These are phyloP conservation scores for Progne subis DNA, from an alignment of 2,113 vertebrate genomes.

Conservation along the genomic window DNA sequence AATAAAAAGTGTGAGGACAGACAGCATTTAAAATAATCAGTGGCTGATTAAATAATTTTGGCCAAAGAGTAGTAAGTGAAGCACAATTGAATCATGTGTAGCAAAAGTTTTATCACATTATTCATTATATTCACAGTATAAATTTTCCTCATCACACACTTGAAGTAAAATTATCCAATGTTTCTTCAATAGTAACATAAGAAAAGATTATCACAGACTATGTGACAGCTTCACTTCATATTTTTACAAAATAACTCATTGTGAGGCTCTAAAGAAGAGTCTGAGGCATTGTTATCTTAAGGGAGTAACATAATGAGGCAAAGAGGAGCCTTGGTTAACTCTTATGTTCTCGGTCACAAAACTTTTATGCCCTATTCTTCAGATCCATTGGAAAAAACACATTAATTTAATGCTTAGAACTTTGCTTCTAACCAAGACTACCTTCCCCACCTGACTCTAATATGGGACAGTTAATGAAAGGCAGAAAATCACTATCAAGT, in stretches of 20 bases:
- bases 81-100: background rate
- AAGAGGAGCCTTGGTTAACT: background rate
- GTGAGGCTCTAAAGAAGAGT: background rate
- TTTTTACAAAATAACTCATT: background rate
- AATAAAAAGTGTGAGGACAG: background rate
- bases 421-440: background rate
- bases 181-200: background rate
- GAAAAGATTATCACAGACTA: background rate
- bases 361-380: background rate
- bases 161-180: background rate
- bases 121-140: background rate
- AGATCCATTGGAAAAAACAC: background rate
- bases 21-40: background rate
- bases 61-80: background rate
- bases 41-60: background rate
- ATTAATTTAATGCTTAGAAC: background rate
- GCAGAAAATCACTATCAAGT: background rate
- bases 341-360: background rate
- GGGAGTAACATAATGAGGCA: background rate
- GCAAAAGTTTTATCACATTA: background rate
- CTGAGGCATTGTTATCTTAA: background rate
- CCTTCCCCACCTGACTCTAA: background rate
- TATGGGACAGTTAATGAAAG: background rate
- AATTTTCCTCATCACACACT: background rate
- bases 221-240: background rate